Conservation (phyloP, 37 sponge, comb jelly and placozoan species). For the Ianthella basta region DNA sequence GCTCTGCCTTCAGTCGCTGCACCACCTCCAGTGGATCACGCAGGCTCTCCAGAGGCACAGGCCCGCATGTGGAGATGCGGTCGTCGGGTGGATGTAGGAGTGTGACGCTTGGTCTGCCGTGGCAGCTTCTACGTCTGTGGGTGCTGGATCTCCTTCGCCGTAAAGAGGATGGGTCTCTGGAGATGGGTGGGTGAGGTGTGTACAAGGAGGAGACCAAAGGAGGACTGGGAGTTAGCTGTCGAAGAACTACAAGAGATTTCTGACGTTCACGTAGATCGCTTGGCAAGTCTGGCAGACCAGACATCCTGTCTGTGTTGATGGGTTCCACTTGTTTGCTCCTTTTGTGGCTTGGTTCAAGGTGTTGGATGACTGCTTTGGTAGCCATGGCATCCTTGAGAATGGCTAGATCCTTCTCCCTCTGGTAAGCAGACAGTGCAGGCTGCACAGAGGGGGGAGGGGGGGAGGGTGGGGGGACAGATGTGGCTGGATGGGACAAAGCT, state of each 20-base stretch:
- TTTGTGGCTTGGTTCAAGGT: neutral
- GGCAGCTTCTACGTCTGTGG: neutral
- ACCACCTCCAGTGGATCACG: constrained; percentile 86
- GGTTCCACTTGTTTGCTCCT: constrained; percentile 10
- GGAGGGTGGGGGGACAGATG: too few species aligned
- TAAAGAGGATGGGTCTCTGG: neutral
- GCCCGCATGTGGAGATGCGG: constrained; percentile 41
- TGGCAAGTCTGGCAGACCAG: constrained; percentile 15
- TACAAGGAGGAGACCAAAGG: neutral
- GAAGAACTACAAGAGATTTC: neutral
- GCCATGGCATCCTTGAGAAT: constrained; percentile 46
- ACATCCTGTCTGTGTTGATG: neutral
- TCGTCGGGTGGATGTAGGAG: constrained; percentile 30
- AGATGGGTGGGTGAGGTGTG: constrained; percentile 24
- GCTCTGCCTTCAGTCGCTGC: constrained; percentile 72
- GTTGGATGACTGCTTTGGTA: constrained; percentile 37
- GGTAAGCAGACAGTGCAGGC: constrained; percentile 69
- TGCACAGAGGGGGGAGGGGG: neutral
- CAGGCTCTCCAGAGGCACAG: constrained; percentile 64
- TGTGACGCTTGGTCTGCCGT: neutral
- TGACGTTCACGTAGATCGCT: neutral
- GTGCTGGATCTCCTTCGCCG: neutral
- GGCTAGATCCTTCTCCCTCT: constrained; percentile 57
- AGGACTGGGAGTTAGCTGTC: constrained; percentile 24
- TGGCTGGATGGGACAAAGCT: neutral